Evolutionary conservation across 2,797 vertebrate species (phyloP).

Genomic region (Toxotes lorentzi): DNA sequence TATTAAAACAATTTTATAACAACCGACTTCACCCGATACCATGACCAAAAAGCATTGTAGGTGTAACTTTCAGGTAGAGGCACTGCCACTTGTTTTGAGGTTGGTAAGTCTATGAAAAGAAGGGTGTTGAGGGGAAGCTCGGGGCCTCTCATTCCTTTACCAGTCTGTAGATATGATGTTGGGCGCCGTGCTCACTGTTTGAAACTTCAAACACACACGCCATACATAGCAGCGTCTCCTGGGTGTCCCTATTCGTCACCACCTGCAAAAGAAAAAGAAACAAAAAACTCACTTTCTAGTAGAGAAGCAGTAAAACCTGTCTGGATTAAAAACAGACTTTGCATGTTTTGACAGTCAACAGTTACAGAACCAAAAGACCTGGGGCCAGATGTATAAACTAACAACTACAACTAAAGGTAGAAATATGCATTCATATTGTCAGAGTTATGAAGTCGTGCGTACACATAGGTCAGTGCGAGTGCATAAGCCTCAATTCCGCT

Average conservation of each 20-base stretch:
- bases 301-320: neutral
- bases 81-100: constrained; percentile 95
- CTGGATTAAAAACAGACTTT: neutral
- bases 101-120: constrained; percentile 91
- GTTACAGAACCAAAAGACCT: neutral
- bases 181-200: constrained; percentile 98
- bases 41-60: constrained; percentile 88
- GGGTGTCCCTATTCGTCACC: constrained; percentile 98
- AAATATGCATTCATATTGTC: neutral
- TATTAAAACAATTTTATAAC: constrained; percentile 85
- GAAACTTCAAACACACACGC: constrained; percentile 99
- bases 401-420: neutral
- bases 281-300: constrained; percentile 1
- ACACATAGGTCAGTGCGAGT: neutral
- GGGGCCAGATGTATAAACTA: no score
- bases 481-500: neutral
- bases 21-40: constrained; percentile 89
- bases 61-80: constrained; percentile 91
- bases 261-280: constrained; percentile 85
- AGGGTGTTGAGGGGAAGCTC: neutral
- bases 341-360: neutral
- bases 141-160: constrained; percentile 93
- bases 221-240: constrained; percentile 99
- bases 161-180: constrained; percentile 99
- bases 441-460: no score